These are phyloP conservation scores for Parauchenoglanis punctatus DNA, from an alignment of 2,797 vertebrate species.

Conservation along the genomic window DNA sequence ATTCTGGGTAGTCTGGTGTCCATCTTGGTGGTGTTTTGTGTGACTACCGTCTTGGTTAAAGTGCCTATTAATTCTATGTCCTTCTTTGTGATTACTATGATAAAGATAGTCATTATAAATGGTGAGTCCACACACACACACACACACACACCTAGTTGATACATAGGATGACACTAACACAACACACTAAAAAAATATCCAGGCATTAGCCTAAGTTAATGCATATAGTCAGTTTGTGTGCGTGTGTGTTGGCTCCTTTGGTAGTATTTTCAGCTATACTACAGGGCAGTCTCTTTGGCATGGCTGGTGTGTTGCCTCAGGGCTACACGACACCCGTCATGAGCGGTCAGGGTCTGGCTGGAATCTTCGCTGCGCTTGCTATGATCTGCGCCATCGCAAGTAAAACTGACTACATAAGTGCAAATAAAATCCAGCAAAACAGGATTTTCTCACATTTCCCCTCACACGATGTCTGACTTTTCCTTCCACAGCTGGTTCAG, in stretches of 20 bases:
- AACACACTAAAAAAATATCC: not conserved
- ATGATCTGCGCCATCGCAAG: slow-evolving; percentile 88
- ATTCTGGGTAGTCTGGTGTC: slow-evolving; percentile 79
- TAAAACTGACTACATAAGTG: slow-evolving; percentile 64
- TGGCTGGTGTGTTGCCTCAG: slow-evolving; percentile 84
- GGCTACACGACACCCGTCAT: slow-evolving; percentile 88
- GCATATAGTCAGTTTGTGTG: not conserved
- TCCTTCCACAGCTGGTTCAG: slow-evolving; percentile 70
- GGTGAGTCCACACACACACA: slow-evolving; percentile 73
- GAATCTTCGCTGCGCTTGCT: slow-evolving; percentile 83
- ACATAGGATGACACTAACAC: not conserved
- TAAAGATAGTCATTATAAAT: slow-evolving; percentile 88
- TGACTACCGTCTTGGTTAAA: slow-evolving; percentile 83
- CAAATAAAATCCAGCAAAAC: not conserved
- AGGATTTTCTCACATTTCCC: not conserved
- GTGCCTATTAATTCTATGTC: slow-evolving; percentile 73
- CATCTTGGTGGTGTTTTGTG: slow-evolving; percentile 83
- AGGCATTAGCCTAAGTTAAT: not conserved
- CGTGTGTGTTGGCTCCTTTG: slow-evolving; percentile 11
- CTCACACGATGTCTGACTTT: not conserved
- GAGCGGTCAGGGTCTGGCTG: slow-evolving; percentile 90
- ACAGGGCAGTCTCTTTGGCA: slow-evolving; percentile 88
- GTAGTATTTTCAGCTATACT: slow-evolving; percentile 83
- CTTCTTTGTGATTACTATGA: slow-evolving; percentile 88
- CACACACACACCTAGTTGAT: not conserved